Conservation (phyloP, 2,888 invertebrate species). For the Agonopterix subpropinquella region DNA sequence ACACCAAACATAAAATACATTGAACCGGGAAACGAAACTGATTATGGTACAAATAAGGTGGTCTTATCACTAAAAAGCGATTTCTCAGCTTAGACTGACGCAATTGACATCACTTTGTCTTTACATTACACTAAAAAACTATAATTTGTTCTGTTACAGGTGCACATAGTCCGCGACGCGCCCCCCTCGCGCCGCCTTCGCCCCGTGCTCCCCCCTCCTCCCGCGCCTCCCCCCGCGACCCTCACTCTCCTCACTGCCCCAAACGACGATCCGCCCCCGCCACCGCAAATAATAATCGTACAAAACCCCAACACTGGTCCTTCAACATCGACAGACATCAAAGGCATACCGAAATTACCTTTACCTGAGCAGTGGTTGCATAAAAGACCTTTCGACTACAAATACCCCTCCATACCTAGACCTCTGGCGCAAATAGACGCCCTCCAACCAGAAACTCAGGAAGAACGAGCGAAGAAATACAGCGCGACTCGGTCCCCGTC, state of each 20-base stretch:
- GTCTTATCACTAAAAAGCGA: too few species aligned
- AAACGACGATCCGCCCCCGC: conserved; percentile 21
- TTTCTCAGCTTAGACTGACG: too few species aligned
- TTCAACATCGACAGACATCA: conserved; percentile 24
- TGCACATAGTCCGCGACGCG: conserved; percentile 50
- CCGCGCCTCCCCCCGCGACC: conserved; percentile 18
- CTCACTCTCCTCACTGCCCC: conserved; percentile 22
- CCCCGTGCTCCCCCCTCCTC: conserved; percentile 12
- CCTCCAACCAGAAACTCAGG: conserved; percentile 46
- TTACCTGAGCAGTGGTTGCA: conserved; percentile 66
- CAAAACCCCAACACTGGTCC: conserved; percentile 10
- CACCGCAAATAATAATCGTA: conserved; percentile 15
- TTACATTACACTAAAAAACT: background rate
- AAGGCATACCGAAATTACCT: conserved; percentile 50
- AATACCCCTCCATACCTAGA: conserved; percentile 53
- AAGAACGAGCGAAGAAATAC: conserved; percentile 51
- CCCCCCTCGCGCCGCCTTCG: conserved; percentile 16
- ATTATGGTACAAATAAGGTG: too few species aligned
- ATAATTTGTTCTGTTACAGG: conserved; percentile 35
- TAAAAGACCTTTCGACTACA: conserved; percentile 55
- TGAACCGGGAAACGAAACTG: too few species aligned
- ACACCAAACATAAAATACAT: too few species aligned
- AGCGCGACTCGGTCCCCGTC: conserved; percentile 68
- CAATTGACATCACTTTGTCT: too few species aligned
- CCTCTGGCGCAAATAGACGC: conserved; percentile 56